Conservation (phyloP, 2,888 invertebrate genomes). For the Epirrita christyi region DNA sequence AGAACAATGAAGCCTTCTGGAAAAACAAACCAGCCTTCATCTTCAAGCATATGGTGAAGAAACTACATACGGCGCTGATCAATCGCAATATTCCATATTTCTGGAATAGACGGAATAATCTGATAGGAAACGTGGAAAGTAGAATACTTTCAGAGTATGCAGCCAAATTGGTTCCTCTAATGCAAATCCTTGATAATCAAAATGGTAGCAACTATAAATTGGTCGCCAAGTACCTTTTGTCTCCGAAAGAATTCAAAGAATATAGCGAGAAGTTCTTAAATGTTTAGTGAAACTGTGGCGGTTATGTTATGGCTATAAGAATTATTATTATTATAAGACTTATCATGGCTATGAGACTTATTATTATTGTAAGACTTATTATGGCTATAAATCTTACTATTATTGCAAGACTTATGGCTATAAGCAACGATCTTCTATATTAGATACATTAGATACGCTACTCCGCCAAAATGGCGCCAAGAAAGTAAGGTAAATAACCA, state of each 20-base stretch:
- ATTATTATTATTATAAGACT: no score
- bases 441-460: no score
- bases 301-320: no score
- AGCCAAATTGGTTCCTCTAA: constrained; percentile 48
- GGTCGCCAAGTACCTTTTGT: constrained; percentile 62
- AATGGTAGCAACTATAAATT: constrained; percentile 45
- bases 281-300: constrained; percentile 19
- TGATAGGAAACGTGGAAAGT: constrained; percentile 56
- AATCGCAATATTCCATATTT: constrained; percentile 66
- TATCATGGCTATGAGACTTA: no score
- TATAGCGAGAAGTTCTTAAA: constrained; percentile 52
- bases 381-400: no score
- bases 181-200: constrained; percentile 50
- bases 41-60: constrained; percentile 70
- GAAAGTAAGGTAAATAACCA: no score
- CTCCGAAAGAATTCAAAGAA: constrained; percentile 48
- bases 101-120: constrained; percentile 77
- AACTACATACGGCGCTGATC: constrained; percentile 59
- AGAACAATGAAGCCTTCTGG: constrained; percentile 57
- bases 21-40: constrained; percentile 51
- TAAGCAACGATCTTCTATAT: no score
- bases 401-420: no score
- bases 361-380: no score
- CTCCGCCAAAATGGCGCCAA: no score
- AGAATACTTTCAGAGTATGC: constrained; percentile 49